These are phyloP conservation scores for Burhinus oedicnemus DNA, from an alignment of 2,113 vertebrate genomes.

Conservation along the genomic window DNA sequence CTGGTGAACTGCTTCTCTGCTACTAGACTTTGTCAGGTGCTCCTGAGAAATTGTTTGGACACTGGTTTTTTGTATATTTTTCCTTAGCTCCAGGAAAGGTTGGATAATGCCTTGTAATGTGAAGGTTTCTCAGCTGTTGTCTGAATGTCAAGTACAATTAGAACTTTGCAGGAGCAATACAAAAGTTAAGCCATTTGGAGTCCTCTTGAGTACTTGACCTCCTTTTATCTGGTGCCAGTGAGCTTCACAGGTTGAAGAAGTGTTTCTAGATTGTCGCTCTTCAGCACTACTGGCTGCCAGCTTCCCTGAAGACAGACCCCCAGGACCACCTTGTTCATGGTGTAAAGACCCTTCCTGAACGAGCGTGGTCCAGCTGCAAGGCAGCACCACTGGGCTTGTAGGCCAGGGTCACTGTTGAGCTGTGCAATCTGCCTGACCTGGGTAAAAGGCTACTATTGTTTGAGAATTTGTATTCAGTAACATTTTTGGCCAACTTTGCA, in stretches of 20 bases:
- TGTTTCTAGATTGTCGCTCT: not conserved
- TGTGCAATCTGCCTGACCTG: not conserved
- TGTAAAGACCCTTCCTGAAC: not conserved
- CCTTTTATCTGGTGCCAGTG: not conserved
- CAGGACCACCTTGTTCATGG: not conserved
- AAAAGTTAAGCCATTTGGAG: not conserved
- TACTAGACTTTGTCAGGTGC: not conserved
- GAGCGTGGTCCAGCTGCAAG: not conserved
- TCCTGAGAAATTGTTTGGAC: not conserved
- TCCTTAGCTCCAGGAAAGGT: not conserved
- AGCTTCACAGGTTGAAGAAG: conserved; percentile 13
- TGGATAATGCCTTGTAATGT: not conserved
- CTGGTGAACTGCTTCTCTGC: not conserved
- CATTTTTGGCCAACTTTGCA: not conserved
- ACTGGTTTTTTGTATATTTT: not conserved
- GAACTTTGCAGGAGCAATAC: not conserved
- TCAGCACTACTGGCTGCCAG: not conserved
- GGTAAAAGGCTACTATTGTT: not conserved
- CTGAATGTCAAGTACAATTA: conserved; percentile 17
- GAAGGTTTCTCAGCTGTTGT: not conserved
- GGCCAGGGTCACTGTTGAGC: not conserved
- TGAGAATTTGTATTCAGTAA: not conserved
- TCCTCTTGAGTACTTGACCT: conserved; percentile 5
- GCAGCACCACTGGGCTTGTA: not conserved
- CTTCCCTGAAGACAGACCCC: not conserved